phyloP scores from a whole-genome alignment of 2,113 vertebrate species.

The Grammomys surdaster region DNA sequence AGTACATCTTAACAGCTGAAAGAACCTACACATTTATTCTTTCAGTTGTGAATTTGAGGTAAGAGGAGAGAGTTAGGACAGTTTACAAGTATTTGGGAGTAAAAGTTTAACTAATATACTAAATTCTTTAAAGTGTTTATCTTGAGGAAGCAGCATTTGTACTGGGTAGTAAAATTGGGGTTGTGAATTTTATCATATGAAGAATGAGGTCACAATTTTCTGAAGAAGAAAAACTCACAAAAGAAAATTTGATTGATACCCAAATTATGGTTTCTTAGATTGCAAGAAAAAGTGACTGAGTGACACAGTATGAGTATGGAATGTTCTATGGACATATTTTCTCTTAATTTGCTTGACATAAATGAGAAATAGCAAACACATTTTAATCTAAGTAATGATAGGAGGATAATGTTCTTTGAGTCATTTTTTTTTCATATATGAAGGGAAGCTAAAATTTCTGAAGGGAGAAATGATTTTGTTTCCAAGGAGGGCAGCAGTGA shows the following conservation, averaged over 20 bases:
- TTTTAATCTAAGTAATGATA: neutral
- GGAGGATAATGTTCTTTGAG: neutral
- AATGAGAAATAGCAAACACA: neutral
- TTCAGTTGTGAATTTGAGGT: neutral
- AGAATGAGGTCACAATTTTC: neutral
- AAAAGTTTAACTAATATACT: neutral
- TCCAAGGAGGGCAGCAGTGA: neutral
- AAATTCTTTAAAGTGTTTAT: neutral
- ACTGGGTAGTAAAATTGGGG: neutral
- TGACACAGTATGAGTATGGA: neutral
- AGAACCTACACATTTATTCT: neutral
- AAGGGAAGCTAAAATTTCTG: neutral
- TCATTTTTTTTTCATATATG: neutral
- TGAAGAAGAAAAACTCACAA: neutral
- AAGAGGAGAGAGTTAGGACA: neutral
- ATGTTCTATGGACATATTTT: neutral
- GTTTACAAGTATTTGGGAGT: neutral
- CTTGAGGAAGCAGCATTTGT: neutral
- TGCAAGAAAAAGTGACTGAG: neutral
- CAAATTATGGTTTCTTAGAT: neutral
- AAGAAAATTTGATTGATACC: neutral
- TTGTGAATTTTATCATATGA: neutral
- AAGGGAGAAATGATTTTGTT: neutral
- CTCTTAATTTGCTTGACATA: neutral
- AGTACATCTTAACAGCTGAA: neutral